Evolutionary conservation across 2,113 vertebrate species (phyloP).

Genomic region (Morphnarchus princeps): DNA sequence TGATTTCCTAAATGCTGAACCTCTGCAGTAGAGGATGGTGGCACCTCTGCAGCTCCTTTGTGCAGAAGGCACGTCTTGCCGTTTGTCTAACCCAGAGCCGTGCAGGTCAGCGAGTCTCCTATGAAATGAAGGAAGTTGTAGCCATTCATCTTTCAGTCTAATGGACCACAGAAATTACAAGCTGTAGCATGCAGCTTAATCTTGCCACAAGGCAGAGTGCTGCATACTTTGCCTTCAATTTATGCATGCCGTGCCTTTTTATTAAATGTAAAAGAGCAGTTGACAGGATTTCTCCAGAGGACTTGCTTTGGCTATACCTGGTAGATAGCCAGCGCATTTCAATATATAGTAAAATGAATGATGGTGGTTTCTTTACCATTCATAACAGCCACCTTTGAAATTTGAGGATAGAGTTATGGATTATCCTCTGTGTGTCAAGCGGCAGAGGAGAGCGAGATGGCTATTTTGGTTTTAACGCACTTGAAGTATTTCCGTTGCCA

Average conservation of each 20-base stretch:
- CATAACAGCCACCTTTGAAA: background rate
- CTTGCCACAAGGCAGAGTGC: conserved; percentile 51
- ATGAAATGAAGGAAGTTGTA: conserved; percentile 10
- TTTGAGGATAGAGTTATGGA: background rate
- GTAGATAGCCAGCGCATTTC: background rate
- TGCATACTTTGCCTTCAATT: conserved; percentile 52
- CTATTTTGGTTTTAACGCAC: background rate
- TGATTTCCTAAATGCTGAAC: background rate
- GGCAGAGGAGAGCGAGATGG: background rate
- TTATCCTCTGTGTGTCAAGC: background rate
- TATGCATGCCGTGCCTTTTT: conserved; percentile 48
- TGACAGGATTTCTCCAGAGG: conserved; percentile 34
- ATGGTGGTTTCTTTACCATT: background rate
- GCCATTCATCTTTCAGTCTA: conserved; percentile 41
- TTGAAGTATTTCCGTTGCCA: background rate
- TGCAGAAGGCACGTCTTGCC: background rate
- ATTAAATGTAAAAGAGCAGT: conserved; percentile 13
- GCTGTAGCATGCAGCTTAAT: conserved; percentile 49
- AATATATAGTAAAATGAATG: background rate
- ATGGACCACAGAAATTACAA: conserved; percentile 56
- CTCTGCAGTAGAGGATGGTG: background rate
- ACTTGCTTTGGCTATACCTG: background rate
- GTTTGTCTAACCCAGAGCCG: background rate
- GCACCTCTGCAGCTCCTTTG: background rate
- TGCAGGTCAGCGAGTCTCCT: background rate